Conservation (phyloP, 2,888 invertebrate genomes). For the Tillus elongatus region DNA sequence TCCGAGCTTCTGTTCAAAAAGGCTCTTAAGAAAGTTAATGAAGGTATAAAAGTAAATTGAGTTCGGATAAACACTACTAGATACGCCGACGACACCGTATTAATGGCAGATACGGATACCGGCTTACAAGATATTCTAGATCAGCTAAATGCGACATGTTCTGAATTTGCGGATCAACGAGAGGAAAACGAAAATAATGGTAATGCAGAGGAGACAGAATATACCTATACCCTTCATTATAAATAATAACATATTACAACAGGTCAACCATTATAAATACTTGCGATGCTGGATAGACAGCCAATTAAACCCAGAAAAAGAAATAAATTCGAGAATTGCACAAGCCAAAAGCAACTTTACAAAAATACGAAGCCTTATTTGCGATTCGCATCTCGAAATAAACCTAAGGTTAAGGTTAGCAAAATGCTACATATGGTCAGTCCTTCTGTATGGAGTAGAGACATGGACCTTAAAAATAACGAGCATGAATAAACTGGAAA, state of each 20-base stretch:
- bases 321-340: background rate
- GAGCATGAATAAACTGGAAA: background rate
- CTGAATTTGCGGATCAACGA: too few species aligned
- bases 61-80: conserved; percentile 9
- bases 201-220: too few species aligned
- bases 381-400: background rate
- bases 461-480: background rate
- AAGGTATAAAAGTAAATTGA: conserved; percentile 9
- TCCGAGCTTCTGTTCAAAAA: conserved; percentile 15
- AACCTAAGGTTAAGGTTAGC: background rate
- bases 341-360: background rate
- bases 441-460: conserved; percentile 1
- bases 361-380: background rate
- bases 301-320: background rate
- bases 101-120: conserved; percentile 2
- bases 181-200: too few species aligned
- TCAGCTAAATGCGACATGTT: too few species aligned
- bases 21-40: conserved; percentile 10
- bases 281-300: background rate
- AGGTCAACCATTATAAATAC: background rate
- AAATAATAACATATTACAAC: too few species aligned
- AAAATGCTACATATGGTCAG: background rate
- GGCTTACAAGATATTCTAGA: background rate
- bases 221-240: too few species aligned
- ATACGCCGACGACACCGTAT: conserved; percentile 9